phyloP scores from a whole-genome alignment of 1,140 invertebrate genomes.

The Atta cephalotes region DNA sequence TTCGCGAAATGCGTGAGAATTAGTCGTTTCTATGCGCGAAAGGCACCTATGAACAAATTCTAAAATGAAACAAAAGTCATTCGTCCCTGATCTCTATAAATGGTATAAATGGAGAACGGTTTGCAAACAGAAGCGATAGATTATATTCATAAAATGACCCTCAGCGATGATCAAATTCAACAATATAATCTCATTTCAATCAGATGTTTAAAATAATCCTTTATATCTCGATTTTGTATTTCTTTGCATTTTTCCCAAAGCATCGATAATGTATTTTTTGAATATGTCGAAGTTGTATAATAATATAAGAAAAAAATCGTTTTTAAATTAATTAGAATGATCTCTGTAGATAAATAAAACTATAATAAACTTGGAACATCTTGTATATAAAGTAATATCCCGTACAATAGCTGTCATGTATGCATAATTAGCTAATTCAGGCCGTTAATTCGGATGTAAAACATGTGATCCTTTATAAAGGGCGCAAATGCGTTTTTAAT shows the following conservation, averaged over 20 bases:
- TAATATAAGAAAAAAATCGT: background rate
- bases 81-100: background rate
- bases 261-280: background rate
- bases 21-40: background rate
- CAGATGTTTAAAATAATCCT: background rate
- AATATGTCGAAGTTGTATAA: background rate
- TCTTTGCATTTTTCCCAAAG: background rate
- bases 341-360: background rate
- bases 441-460: background rate
- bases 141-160: background rate
- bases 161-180: background rate
- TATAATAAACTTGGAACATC: background rate
- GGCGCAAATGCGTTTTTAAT: slow-evolving; percentile 2
- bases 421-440: background rate
- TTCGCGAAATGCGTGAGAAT: slow-evolving; percentile 20
- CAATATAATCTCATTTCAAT: background rate
- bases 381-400: background rate
- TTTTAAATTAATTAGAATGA: background rate
- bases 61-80: background rate
- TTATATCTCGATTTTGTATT: background rate
- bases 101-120: background rate
- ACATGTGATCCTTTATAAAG: background rate
- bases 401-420: background rate
- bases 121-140: background rate
- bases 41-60: background rate